Conservation (phyloP, 1,140 invertebrate genomes). For the Leptopilina clavipes region DNA sequence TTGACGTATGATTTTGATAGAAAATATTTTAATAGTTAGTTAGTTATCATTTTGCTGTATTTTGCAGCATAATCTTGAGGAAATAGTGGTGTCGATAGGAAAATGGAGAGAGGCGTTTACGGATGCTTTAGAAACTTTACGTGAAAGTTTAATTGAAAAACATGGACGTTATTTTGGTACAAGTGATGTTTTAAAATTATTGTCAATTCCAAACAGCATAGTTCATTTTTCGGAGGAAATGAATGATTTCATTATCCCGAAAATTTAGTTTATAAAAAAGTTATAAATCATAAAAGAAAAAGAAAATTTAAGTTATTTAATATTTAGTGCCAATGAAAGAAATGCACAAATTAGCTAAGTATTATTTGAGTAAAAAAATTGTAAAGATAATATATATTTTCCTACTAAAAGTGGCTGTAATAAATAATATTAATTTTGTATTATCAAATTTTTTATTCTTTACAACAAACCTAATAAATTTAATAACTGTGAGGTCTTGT, state of each 20-base stretch:
- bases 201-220: conserved; percentile 23
- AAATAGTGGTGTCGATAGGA: conserved; percentile 13
- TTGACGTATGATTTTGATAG: too few relatives aligned
- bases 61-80: conserved; percentile 36
- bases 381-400: neutral
- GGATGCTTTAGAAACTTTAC: conserved; percentile 32
- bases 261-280: conserved; percentile 12
- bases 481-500: conserved; percentile 86
- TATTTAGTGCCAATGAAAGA: too few relatives aligned
- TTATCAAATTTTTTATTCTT: conserved; percentile 34
- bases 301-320: too few relatives aligned
- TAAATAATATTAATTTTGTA: conserved; percentile 29
- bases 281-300: conserved; percentile 6
- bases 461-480: conserved; percentile 37
- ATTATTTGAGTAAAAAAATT: too few relatives aligned
- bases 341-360: too few relatives aligned
- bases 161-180: neutral
- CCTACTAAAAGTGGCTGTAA: neutral
- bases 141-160: conserved; percentile 11
- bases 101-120: conserved; percentile 37
- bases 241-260: conserved; percentile 3
- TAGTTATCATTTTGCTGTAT: conserved; percentile 22
- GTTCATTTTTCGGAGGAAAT: conserved; percentile 33
- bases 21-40: too few relatives aligned
- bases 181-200: conserved; percentile 34